Percentiles rank a stretch among this genome's conserved stretches.
Evolutionary conservation across 2,797 vertebrate genomes (phyloP).

Genomic region (Chaunax sp.): DNA sequence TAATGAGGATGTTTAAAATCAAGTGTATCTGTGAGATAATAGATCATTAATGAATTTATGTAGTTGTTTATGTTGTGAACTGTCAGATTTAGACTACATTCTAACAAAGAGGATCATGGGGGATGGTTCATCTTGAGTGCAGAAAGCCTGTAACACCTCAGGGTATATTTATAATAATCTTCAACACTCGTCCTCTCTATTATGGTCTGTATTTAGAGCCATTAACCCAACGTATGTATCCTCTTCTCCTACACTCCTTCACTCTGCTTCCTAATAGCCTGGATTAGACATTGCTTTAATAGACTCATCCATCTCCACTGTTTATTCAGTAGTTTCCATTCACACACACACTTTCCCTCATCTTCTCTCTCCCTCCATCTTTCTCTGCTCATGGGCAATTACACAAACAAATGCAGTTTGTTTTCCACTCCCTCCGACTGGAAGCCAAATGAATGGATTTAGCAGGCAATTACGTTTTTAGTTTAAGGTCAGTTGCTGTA

Average conservation of each 20-base stretch:
- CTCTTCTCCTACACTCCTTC: slow-evolving; percentile 61
- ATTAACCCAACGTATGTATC: slow-evolving; percentile 71
- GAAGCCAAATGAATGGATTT: slow-evolving; percentile 65
- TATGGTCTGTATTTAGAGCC: slow-evolving; percentile 73
- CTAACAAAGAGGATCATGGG: neutral
- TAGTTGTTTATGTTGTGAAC: neutral
- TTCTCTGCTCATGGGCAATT: slow-evolving; percentile 81
- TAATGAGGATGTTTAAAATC: too few relatives aligned
- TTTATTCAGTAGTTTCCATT: slow-evolving; percentile 69
- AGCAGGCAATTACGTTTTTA: slow-evolving; percentile 60
- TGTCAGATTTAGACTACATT: too few relatives aligned
- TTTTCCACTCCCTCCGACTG: slow-evolving; percentile 61
- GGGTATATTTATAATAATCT: slow-evolving; percentile 65
- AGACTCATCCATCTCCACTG: slow-evolving; percentile 79
- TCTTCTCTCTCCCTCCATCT: slow-evolving; percentile 45
- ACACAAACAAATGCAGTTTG: slow-evolving; percentile 80
- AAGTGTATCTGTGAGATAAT: neutral
- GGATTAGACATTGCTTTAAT: slow-evolving; percentile 78
- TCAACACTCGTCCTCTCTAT: slow-evolving; percentile 35
- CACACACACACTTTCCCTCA: slow-evolving; percentile 26
- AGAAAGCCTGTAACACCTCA: too few relatives aligned
- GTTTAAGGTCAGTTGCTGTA: slow-evolving; percentile 68
- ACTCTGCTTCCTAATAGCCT: slow-evolving; percentile 75
- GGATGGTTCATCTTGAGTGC: too few relatives aligned
- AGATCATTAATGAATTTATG: neutral